Percentiles rank a stretch among this genome's conserved stretches.
These are phyloP conservation scores for Crocodylus rhombifer DNA, from an alignment of 2,797 vertebrate species.

Conservation along the genomic window DNA sequence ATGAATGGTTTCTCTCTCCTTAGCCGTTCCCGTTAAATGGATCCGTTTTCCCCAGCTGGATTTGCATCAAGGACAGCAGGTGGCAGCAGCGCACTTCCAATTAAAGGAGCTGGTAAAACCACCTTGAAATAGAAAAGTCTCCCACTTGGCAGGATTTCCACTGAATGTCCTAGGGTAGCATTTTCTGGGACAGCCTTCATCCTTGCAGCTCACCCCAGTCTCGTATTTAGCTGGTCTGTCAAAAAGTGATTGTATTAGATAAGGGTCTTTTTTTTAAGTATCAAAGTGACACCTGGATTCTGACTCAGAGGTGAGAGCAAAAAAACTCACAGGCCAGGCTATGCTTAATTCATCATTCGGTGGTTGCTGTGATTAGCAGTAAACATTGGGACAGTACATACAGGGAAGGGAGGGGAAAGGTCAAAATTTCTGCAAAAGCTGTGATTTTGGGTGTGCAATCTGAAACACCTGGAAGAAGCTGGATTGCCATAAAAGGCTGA, in stretches of 20 bases:
- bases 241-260: constrained; percentile 2
- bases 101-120: neutral
- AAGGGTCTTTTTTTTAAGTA: neutral
- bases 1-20: neutral
- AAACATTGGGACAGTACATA: neutral
- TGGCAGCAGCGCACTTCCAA: constrained; percentile 93
- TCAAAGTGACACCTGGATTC: neutral
- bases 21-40: neutral
- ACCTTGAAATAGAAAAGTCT: neutral
- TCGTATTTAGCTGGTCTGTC: neutral
- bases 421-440: neutral
- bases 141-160: neutral
- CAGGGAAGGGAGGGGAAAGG: neutral
- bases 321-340: neutral
- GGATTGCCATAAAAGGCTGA: neutral
- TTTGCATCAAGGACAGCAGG: constrained; percentile 79
- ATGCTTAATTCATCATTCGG: neutral
- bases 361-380: neutral
- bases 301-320: neutral
- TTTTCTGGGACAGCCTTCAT: constrained; percentile 8
- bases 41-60: neutral
- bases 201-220: neutral
- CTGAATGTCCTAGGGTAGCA: neutral
- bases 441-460: neutral
- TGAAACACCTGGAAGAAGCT: neutral